Base-by-base conservation (phyloP, 2,888 invertebrate genomes). In the Drosophila affinis region DNA sequence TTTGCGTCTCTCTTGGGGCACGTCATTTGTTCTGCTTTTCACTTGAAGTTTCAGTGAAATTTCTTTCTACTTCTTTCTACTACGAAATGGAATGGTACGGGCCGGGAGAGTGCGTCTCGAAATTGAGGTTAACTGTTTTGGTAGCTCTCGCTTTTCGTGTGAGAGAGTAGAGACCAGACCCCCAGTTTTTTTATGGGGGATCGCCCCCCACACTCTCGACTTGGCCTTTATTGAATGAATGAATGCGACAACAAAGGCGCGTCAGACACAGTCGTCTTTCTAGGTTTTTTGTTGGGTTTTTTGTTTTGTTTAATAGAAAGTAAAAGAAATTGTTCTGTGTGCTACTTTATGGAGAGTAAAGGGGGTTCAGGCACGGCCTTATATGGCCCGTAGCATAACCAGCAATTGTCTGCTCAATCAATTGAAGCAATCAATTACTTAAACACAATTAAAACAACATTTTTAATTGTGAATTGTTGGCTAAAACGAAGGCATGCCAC, bases 181-280 rank as follows among this genome's bases (percentile, higher is more conserved):
- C n/a, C 14, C 39, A 39, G 39, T n/a, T n/a, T 39, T 39, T 39
- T 7, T 39, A 39, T 6, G 52, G 17, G 48, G 32, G 10, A 74
- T 21, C 64, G 72, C 14, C 34, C 34, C 14, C 39, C 14, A 2
- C 34, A 12, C 39, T 64, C 63, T 68, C 58, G 77, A 72, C 82
- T 79, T 79, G 77, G 82, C 85, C 87, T 82, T 82, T 83, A 88
- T 88, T 88, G 88, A 87, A 87, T 87, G 88, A 83, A 83, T 87
- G 86, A 82, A 76, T 87, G 88, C 78, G 88, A 87, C 83, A 83
- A 79, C 85, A 81, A 84, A 79, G 64, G 77, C 65, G 75, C 71
- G 78, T 70, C 87, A 62, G 84, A 72, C 85, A 62, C 54, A 53
- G 52, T 55, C 62, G 76, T 72, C 68, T 49, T 51, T 77, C 76